phyloP scores from a whole-genome alignment of 2,797 vertebrate species.

The Nasua narica region DNA sequence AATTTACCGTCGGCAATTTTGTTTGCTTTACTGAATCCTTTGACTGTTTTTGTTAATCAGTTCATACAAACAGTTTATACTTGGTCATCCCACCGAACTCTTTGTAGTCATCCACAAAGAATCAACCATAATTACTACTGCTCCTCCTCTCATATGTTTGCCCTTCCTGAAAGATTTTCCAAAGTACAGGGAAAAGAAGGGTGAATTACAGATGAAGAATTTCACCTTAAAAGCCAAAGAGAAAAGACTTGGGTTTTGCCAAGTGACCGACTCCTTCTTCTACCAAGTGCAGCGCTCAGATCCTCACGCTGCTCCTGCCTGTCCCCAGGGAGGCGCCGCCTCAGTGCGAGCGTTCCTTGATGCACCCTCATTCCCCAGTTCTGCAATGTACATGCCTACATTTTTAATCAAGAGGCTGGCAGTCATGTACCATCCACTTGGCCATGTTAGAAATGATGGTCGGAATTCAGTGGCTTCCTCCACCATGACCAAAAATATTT shows the following conservation, averaged over 20 bases:
- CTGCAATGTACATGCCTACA: not conserved
- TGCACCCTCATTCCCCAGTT: not conserved
- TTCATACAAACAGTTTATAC: slow-evolving; percentile 44
- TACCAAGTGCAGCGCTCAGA: not conserved
- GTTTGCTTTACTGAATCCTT: slow-evolving; percentile 38
- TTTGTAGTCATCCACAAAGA: slow-evolving; percentile 46
- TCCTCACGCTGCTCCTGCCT: not conserved
- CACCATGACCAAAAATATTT: not conserved
- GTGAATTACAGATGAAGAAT: not conserved
- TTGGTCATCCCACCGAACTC: not conserved
- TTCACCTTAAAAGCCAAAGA: not conserved
- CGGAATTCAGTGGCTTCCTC: slow-evolving; percentile 18
- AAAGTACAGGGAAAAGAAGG: not conserved
- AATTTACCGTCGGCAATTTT: slow-evolving; percentile 2
- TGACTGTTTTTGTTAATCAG: not conserved
- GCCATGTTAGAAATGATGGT: not conserved
- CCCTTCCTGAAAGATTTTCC: not conserved
- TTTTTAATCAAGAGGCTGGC: not conserved
- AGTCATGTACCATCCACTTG: not conserved
- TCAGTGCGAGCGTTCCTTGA: not conserved
- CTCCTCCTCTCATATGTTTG: not conserved
- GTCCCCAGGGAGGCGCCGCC: accelerated
- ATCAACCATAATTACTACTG: not conserved
- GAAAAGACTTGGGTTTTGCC: not conserved
- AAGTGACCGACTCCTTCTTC: not conserved